Conservation (phyloP, 2,888 invertebrate species). For the Perizoma flavofasciatum region DNA sequence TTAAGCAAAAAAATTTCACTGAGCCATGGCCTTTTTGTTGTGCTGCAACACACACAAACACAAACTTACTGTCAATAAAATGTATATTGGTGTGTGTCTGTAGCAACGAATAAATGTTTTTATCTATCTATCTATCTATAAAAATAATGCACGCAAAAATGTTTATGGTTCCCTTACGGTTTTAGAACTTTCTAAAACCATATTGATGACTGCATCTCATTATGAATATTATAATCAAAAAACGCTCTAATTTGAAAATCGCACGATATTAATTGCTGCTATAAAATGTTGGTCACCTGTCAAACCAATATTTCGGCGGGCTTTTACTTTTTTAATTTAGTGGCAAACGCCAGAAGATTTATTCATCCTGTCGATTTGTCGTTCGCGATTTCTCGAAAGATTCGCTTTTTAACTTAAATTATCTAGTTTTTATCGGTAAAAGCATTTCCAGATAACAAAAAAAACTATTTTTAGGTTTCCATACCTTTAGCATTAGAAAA, state of each 20-base stretch:
- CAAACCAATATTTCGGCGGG: slow-evolving; percentile 6
- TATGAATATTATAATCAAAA: neutral
- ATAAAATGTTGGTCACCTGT: slow-evolving; percentile 17
- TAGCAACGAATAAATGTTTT: too few relatives aligned
- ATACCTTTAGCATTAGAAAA: too few relatives aligned
- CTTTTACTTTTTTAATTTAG: slow-evolving; percentile 30
- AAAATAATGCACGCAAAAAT: too few relatives aligned
- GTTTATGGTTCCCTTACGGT: slow-evolving; percentile 11
- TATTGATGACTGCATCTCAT: slow-evolving; percentile 11
- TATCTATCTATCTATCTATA: too few relatives aligned
- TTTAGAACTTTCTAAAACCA: slow-evolving; percentile 13
- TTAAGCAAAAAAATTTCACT: too few relatives aligned
- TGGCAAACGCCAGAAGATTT: slow-evolving; percentile 13
- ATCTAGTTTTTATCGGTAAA: slow-evolving; percentile 6
- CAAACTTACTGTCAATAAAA: too few relatives aligned
- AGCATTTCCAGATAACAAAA: too few relatives aligned
- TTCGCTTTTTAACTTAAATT: neutral
- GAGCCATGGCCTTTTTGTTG: too few relatives aligned
- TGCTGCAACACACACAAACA: too few relatives aligned
- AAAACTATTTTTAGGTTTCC: too few relatives aligned
- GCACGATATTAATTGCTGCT: slow-evolving; percentile 10
- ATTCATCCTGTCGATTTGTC: slow-evolving; percentile 6
- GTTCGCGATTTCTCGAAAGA: neutral
- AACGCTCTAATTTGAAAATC: slow-evolving; percentile 13
- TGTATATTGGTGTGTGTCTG: too few relatives aligned